phyloP scores from a whole-genome alignment of 2,113 vertebrate genomes.

The Bambusicola thoracicus region DNA sequence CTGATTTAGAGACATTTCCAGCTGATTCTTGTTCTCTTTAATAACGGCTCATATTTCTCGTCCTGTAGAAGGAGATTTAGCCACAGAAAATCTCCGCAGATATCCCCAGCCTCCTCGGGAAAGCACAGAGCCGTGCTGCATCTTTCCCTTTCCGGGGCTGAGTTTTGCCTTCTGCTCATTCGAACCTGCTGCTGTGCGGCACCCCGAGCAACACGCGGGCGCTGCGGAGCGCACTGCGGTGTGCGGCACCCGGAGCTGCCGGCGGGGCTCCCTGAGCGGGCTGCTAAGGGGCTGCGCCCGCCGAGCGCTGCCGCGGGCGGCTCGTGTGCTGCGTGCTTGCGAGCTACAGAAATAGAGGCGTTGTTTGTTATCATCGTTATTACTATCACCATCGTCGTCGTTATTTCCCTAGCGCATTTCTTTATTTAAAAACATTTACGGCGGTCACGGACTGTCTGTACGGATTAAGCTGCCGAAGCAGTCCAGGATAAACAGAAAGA shows the following conservation, averaged over 20 bases:
- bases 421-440: neutral
- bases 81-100: neutral
- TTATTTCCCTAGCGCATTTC: neutral
- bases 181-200: neutral
- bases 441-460: neutral
- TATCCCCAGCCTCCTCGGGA: neutral
- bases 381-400: no score
- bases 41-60: neutral
- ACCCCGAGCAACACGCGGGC: neutral
- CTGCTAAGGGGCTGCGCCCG: neutral
- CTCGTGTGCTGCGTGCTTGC: neutral
- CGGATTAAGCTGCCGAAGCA: neutral
- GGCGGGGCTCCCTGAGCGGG: neutral
- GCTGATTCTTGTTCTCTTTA: neutral
- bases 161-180: neutral
- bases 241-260: neutral
- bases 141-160: neutral
- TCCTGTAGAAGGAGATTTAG: neutral
- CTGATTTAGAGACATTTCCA: neutral
- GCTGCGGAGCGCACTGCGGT: rapidly evolving
- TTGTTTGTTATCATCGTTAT: neutral
- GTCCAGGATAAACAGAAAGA: neutral
- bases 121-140: neutral
- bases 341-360: neutral
- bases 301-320: neutral